Evolutionary conservation across 2,888 invertebrate genomes (phyloP), one percentile per base, ranked within the genome.

Genomic region (Coremacera marginata): DNA sequence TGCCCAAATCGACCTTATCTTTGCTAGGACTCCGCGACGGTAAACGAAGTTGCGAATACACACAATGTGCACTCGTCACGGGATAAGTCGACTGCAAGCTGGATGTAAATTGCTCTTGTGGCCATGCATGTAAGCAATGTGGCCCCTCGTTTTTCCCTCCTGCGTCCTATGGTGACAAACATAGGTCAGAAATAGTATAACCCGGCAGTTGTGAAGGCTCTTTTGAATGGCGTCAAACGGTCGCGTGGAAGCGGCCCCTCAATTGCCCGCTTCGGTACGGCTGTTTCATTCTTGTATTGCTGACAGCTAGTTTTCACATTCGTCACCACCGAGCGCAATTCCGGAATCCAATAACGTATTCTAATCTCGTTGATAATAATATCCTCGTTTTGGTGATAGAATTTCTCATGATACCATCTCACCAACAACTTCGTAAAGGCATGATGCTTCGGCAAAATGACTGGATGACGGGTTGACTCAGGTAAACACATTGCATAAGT

Each of bases 111-210:
- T 52, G 77, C 76, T 57, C 78, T 19, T 0, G 67, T 19, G 0
- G 80, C 73, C 1, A 77, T 16, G 19, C 77, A 80, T 1, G 78
- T 79, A 34, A 78, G 78, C 1, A 79, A 57, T 5, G 63, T 77
- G 5, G 22, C 73, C 77, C 78, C 78, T 27, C 78, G 60, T 22
- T 80, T 80, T 27, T 80, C 78, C 19, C 72, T 8, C n/a, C 83
- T 75, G 63, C 80, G 77, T 0, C 80, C 78, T 8, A 82, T 81
- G 52, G 82, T 83, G 7, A 81, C 77, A 76, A 81, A 82, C 34
- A 34, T 79, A 77, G 16, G 75, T 49, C n/a, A 77, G 65, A 7
- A 71, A 51, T 7, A 44, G 7, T 79, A 78, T 1, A 79, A 76
- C 8, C 78, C 76, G 1, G 78, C 76, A 62, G 79, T 79, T 0